Evolutionary conservation across 2,888 invertebrate species (phyloP).

Genomic region (Pseudanteris insignis): DNA sequence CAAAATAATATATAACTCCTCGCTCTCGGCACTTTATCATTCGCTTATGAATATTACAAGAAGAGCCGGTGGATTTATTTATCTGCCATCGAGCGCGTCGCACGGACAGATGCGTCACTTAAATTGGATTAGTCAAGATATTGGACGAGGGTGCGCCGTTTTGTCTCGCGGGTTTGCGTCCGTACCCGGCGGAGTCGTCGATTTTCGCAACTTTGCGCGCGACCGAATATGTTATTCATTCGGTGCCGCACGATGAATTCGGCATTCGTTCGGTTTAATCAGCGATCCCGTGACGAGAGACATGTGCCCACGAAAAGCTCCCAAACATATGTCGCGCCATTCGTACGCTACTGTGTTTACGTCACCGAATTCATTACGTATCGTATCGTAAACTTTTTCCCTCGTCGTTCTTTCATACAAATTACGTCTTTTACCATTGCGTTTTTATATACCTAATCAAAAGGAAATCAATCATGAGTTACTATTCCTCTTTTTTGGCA

Average conservation of each 20-base stretch:
- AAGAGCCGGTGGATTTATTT: constrained; percentile 25
- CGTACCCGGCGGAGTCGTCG: neutral
- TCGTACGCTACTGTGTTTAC: constrained; percentile 7
- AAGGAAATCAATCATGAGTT: too few relatives aligned
- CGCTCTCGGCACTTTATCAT: constrained; percentile 6
- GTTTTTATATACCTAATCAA: too few relatives aligned
- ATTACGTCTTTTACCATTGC: too few relatives aligned
- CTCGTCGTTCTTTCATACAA: too few relatives aligned
- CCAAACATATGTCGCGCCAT: constrained; percentile 15
- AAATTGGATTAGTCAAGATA: constrained; percentile 43
- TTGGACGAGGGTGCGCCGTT: constrained; percentile 11
- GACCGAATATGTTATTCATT: constrained; percentile 22
- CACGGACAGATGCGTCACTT: constrained; percentile 37
- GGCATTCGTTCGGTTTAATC: constrained; percentile 14
- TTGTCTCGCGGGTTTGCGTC: constrained; percentile 1
- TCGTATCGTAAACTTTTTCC: constrained; percentile 1
- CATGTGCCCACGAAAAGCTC: constrained; percentile 15
- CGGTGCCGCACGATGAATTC: constrained; percentile 12
- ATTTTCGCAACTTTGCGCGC: constrained; percentile 12
- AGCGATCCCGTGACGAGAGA: constrained; percentile 5
- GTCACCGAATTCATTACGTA: constrained; percentile 17
- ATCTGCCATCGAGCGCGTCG: constrained; percentile 19
- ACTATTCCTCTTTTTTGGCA: too few relatives aligned
- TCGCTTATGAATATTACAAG: constrained; percentile 28
- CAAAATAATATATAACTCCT: constrained; percentile 4